Evolutionary conservation across 2,888 invertebrate species (phyloP).

Genomic region (Vandiemenella viatica): DNA sequence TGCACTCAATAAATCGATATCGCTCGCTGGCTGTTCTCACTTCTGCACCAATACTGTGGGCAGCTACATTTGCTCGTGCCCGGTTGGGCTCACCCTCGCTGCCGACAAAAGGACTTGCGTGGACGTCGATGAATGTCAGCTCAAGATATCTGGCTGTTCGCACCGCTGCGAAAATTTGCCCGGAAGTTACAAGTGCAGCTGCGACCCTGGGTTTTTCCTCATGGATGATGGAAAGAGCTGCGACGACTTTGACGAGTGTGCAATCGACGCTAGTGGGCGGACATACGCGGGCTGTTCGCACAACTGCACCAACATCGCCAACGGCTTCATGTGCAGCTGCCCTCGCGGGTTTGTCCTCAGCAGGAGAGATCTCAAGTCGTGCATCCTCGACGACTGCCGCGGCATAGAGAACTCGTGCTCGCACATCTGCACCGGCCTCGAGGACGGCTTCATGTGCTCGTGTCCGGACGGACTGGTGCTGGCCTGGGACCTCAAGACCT

Average conservation of each 20-base stretch:
- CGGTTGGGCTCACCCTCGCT: slow-evolving; percentile 27
- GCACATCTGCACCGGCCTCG: slow-evolving; percentile 43
- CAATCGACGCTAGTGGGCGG: too few species aligned
- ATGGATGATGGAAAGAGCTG: slow-evolving; percentile 25
- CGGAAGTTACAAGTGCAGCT: slow-evolving; percentile 36
- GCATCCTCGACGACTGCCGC: slow-evolving; percentile 29
- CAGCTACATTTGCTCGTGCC: slow-evolving; percentile 34
- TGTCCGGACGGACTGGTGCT: slow-evolving; percentile 33
- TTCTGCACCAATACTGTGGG: slow-evolving; percentile 27
- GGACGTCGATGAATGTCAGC: slow-evolving; percentile 28
- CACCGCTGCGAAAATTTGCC: slow-evolving; percentile 34
- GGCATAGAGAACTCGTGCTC: slow-evolving; percentile 24
- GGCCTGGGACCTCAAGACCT: slow-evolving; percentile 28
- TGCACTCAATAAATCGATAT: too few species aligned
- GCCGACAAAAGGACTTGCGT: slow-evolving; percentile 20
- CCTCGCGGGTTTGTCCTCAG: too few species aligned
- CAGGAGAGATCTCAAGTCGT: too few species aligned
- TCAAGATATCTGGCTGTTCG: slow-evolving; percentile 23
- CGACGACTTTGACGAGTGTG: slow-evolving; percentile 36
- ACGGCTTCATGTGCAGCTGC: too few species aligned
- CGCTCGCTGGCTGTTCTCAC: slow-evolving; percentile 21
- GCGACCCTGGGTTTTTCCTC: slow-evolving; percentile 31
- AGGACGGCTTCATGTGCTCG: slow-evolving; percentile 44
- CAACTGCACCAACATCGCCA: too few species aligned
- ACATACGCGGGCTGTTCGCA: slow-evolving; percentile 28